These are phyloP conservation scores for Atherinomorus stipes DNA, from an alignment of 2,113 vertebrate genomes.

Conservation along the genomic window DNA sequence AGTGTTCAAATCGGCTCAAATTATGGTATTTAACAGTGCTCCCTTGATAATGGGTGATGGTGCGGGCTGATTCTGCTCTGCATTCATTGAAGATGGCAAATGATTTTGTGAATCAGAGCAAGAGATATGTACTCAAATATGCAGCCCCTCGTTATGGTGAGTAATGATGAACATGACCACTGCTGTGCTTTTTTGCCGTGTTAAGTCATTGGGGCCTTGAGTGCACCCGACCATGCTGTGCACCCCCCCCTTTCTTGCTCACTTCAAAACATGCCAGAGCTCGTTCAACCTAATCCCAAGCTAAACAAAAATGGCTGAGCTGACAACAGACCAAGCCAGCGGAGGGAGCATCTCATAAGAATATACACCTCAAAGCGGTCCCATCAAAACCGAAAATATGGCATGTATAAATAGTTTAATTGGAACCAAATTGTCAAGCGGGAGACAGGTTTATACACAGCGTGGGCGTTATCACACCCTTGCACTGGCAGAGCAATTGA, in stretches of 20 bases:
- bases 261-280: slow-evolving; percentile 15
- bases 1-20: slow-evolving; percentile 68
- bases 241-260: background rate
- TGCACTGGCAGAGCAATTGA: slow-evolving; percentile 65
- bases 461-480: slow-evolving; percentile 67
- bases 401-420: slow-evolving; percentile 74
- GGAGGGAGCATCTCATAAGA: slow-evolving; percentile 47
- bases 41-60: slow-evolving; percentile 67
- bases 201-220: slow-evolving; percentile 19
- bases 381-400: slow-evolving; percentile 62
- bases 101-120: slow-evolving; percentile 42
- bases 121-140: slow-evolving; percentile 36
- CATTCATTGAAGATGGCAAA: slow-evolving; percentile 38
- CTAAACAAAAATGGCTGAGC: slow-evolving; percentile 58
- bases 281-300: slow-evolving; percentile 48
- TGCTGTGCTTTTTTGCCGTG: background rate
- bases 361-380: slow-evolving; percentile 58
- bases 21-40: slow-evolving; percentile 67
- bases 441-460: slow-evolving; percentile 69
- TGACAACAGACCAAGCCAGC: slow-evolving; percentile 47
- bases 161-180: background rate
- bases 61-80: slow-evolving; percentile 54
- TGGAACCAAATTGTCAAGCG: slow-evolving; percentile 73
- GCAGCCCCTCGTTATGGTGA: slow-evolving; percentile 17
- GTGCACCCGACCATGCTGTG: background rate